phyloP scores from a whole-genome alignment of 1,140 invertebrate species.

The Meteorus sp. region DNA sequence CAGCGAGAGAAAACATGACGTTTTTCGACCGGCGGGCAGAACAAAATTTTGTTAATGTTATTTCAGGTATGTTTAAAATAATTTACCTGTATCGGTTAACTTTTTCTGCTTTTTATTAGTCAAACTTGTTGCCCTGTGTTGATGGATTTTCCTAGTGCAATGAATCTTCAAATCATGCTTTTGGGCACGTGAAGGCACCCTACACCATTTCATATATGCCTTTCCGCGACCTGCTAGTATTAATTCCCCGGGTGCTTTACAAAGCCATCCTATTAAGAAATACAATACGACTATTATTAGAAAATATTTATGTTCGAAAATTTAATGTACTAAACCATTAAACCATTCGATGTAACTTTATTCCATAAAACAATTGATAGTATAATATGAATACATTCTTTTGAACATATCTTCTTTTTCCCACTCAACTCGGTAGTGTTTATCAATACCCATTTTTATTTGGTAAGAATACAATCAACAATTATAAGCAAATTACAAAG shows the following conservation, averaged over 20 bases:
- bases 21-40: too few species aligned
- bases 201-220: conserved; percentile 12
- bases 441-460: conserved; percentile 2
- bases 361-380: background rate
- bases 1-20: background rate
- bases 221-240: background rate
- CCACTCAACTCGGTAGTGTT: background rate
- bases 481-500: background rate
- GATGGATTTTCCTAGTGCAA: background rate
- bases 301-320: background rate
- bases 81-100: background rate
- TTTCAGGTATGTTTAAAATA: background rate
- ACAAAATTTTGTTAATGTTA: conserved; percentile 4
- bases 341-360: too few species aligned
- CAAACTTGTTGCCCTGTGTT: background rate
- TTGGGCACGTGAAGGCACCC: background rate
- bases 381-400: background rate
- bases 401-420: background rate
- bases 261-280: conserved; percentile 9
- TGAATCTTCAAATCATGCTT: conserved; percentile 4
- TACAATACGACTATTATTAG: background rate
- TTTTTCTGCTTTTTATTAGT: background rate
- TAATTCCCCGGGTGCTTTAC: background rate
- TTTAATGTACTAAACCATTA: background rate
- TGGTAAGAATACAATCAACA: conserved; percentile 2